Percentiles rank a stretch among this genome's conserved stretches.
Conservation (phyloP, 1,140 invertebrate species). For the Centruroides sculpturatus region DNA sequence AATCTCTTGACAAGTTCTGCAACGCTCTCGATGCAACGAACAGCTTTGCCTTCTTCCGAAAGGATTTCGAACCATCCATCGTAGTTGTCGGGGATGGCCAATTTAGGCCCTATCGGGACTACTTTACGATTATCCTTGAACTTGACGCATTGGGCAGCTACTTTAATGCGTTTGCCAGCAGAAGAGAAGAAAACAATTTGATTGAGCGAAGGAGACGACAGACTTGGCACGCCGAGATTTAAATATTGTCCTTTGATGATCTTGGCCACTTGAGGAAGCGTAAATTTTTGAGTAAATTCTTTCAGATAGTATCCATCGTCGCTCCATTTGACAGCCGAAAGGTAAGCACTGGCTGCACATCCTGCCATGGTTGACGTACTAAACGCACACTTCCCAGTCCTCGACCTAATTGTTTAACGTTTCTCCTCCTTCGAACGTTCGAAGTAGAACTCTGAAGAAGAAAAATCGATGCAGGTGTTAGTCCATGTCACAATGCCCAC, state of each 20-base stretch:
- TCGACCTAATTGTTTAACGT: no score
- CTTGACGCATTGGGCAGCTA: conserved; percentile 73
- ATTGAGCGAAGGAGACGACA: conserved; percentile 64
- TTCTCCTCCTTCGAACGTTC: no score
- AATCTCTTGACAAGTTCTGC: conserved; percentile 58
- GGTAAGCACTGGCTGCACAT: conserved; percentile 10
- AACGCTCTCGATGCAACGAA: conserved; percentile 75
- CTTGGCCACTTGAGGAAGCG: conserved; percentile 68
- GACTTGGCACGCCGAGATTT: conserved; percentile 65
- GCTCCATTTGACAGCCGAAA: conserved; percentile 47
- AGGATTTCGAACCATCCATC: conserved; percentile 87
- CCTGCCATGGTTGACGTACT: conserved; percentile 2
- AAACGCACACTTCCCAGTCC: no score
- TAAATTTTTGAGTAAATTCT: conserved; percentile 61
- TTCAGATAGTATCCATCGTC: conserved; percentile 60
- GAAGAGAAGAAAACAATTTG: conserved; percentile 69
- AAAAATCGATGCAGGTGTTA: no score
- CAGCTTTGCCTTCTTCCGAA: conserved; percentile 78
- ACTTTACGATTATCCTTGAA: conserved; percentile 63
- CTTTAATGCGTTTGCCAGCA: conserved; percentile 63
- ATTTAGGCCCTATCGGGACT: conserved; percentile 58
- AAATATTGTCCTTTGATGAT: conserved; percentile 85
- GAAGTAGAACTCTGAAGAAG: no score
- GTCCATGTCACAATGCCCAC: no score
- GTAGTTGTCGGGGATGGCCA: conserved; percentile 79